Base-by-base conservation (phyloP, 37 sponge, comb jelly and placozoan genomes). In the Cliona cf. orientalis region DNA sequence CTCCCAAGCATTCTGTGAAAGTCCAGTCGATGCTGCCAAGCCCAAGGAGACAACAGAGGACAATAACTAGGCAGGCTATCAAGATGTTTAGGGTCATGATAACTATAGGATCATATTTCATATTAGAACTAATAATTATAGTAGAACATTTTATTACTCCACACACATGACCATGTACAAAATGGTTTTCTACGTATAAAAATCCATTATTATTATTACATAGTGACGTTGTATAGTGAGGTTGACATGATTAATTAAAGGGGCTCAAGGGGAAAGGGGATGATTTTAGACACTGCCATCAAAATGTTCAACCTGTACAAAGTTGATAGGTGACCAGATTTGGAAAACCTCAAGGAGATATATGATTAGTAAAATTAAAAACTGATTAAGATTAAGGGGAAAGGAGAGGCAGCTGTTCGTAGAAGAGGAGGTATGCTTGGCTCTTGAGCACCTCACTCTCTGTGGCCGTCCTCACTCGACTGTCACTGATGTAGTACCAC, bases 361-460 rank as follows among this genome's bases (percentile, higher is more conserved):
- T n/a, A n/a, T n/a, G n/a, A n/a, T n/a, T n/a, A n/a, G n/a, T n/a
- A n/a, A n/a, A n/a, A n/a, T n/a, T n/a, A n/a, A n/a, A n/a, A n/a
- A n/a, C n/a, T n/a, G n/a, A n/a, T n/a, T n/a, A 19, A 17, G 55
- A 49, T 49, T 23, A 32, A 36, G 5, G 36, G 5, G 32, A 36
- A 31, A 22, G 11, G 33, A 87, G 78, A 26, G 84, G 87, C 22
- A 96, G 41, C 77, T 86, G 63, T 53, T 98, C 95, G 78, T 98
- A 98, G 74, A 98, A 98, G 61, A 98, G 72, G 5, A 98, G 19
- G 71, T 94, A 98, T n/a, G 99, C 99, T 29, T 96, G 93, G 63
- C 91, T 49, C 42, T 80, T 84, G 26, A 88, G 42, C 14, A 98
- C 95, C 38, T 90, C 69, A 7, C 79, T 59, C 28, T 82, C 83